These are phyloP conservation scores for Erpobdella octoculata DNA, from an alignment of 2,888 invertebrate genomes.

Conservation along the genomic window DNA sequence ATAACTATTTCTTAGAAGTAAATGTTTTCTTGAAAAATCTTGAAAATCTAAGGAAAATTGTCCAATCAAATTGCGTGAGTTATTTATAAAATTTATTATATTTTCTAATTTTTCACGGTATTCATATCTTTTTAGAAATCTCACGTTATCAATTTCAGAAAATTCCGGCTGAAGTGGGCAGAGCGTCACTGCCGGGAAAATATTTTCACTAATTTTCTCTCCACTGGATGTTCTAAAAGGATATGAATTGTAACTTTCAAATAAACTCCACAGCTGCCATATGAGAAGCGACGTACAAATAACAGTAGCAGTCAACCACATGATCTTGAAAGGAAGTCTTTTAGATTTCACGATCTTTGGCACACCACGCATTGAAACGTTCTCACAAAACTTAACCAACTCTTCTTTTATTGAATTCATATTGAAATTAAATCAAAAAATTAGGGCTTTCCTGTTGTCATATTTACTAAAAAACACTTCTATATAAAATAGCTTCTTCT, in stretches of 20 bases:
- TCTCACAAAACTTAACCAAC: constrained; percentile 6
- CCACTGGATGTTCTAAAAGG: constrained; percentile 2
- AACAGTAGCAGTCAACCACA: constrained; percentile 7
- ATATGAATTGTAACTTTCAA: background rate
- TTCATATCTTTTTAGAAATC: background rate
- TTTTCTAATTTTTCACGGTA: background rate
- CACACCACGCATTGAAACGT: background rate
- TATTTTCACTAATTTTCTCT: background rate
- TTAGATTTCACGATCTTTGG: constrained; percentile 3
- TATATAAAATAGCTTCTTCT: no score
- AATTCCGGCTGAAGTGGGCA: constrained; percentile 4
- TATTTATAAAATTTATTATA: background rate
- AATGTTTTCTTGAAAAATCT: background rate
- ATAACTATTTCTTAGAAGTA: background rate
- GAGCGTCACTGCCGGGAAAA: constrained; percentile 13
- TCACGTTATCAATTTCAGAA: background rate
- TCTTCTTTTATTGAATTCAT: background rate
- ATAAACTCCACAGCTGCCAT: constrained; percentile 14
- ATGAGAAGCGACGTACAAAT: background rate
- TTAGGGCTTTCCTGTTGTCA: no score
- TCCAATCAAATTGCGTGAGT: background rate
- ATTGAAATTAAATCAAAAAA: no score
- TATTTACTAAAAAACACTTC: no score
- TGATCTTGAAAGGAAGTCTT: background rate
- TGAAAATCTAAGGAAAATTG: background rate